Evolutionary conservation across 2,888 invertebrate species (phyloP).

Genomic region (Bombylius discolor): DNA sequence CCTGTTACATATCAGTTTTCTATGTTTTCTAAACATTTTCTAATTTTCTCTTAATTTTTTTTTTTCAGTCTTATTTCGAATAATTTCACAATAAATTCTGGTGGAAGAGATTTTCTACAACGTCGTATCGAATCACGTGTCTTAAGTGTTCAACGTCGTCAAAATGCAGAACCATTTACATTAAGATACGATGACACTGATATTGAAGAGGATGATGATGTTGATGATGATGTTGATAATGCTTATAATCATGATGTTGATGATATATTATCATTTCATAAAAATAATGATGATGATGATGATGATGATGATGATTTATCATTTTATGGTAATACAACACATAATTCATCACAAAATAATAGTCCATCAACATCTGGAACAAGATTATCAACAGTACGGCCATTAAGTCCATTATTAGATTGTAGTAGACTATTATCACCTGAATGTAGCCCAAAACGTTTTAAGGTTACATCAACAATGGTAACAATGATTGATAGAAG

Average conservation of each 20-base stretch:
- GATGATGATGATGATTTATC: constrained; percentile 29
- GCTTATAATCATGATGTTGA: not conserved
- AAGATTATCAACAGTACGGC: constrained; percentile 14
- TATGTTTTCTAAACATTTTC: not conserved
- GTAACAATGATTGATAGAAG: constrained; percentile 17
- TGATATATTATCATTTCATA: no score
- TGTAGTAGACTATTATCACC: constrained; percentile 24
- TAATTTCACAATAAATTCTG: constrained; percentile 42
- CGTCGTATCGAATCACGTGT: constrained; percentile 23
- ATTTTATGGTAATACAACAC: constrained; percentile 28
- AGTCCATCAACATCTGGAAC: constrained; percentile 14
- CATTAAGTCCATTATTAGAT: constrained; percentile 14
- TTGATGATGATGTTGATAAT: constrained; percentile 11
- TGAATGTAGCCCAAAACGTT: constrained; percentile 32
- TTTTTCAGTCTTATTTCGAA: constrained; percentile 41
- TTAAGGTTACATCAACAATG: constrained; percentile 17
- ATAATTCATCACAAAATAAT: constrained; percentile 18
- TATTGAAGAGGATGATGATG: not conserved
- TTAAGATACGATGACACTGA: constrained; percentile 5
- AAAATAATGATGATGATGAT: not conserved
- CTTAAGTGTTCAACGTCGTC: constrained; percentile 9
- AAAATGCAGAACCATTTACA: constrained; percentile 6
- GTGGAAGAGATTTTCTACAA: constrained; percentile 37
- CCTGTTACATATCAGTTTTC: no score
- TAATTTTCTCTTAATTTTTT: constrained; percentile 2